phyloP scores from a whole-genome alignment of 2,888 invertebrate genomes.

The Eupithecia subfuscata region DNA sequence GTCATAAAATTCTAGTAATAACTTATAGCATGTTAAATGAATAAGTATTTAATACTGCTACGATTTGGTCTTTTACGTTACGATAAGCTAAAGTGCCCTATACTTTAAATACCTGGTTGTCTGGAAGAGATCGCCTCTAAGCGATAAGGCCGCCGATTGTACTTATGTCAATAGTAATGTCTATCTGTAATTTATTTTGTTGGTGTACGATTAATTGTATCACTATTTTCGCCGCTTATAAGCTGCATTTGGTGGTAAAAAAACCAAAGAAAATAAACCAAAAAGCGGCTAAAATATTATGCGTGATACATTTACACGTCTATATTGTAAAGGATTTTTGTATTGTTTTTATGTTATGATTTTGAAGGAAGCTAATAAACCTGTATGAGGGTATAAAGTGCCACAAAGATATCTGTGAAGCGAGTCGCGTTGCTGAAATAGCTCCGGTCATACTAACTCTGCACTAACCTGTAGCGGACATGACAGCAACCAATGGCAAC shows the following conservation, averaged over 20 bases:
- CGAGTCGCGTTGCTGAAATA: neutral
- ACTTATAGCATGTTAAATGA: constrained; percentile 13
- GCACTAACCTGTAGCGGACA: neutral
- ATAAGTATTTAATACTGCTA: constrained; percentile 53
- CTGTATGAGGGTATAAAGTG: neutral
- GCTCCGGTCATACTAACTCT: neutral
- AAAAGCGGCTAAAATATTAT: too few species aligned
- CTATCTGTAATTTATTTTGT: neutral
- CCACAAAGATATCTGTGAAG: neutral
- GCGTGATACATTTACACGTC: too few species aligned
- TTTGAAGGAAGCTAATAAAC: neutral
- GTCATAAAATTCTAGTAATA: neutral
- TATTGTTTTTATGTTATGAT: neutral
- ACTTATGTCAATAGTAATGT: neutral
- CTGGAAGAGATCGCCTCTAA: neutral
- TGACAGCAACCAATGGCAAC: neutral
- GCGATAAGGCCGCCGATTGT: neutral
- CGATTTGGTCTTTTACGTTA: constrained; percentile 49
- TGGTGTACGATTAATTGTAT: too few species aligned
- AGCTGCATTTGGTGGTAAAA: too few species aligned
- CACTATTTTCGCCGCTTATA: too few species aligned
- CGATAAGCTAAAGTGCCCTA: constrained; percentile 35
- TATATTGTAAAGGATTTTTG: neutral
- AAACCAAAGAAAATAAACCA: too few species aligned
- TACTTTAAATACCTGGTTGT: neutral